Base-by-base conservation (phyloP, 2,888 invertebrate species). In the Flabesymbios commensalis region DNA sequence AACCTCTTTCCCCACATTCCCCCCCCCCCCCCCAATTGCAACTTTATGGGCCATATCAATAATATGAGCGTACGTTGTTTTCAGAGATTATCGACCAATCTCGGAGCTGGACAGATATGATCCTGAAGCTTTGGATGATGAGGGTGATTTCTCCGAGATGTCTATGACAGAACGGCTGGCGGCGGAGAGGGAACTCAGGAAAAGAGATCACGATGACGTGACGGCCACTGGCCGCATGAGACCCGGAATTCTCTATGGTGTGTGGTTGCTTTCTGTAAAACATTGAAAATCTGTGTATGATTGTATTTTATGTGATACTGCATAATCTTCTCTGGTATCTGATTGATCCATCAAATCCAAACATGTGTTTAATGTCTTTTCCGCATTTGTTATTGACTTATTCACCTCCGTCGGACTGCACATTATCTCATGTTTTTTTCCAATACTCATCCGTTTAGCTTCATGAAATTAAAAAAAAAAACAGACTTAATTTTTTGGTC, bases 61-160 rank as follows among this genome's bases (percentile, higher is more conserved):
- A 36, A 14, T 36, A 10, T 36, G 39, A 36, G 10, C 39, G 45
- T 7, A 7, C 45, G 7, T 19, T 24, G 7, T 41, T 24, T 24
- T 49, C 61, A 94, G 94, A 69, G 99, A 99, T 84, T 99, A 99
- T 83, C 94, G 94, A 2, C 89, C 93, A 1, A 94, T 97, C 88
- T 94, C 98, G 39, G 94, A 90, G 36, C 84, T 99, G 77, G 99
- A 99, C 85, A 88, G 88, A 29, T 99, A 97, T 78, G 98, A 98
- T 81, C 87, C 87, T 0, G 89, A 90, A 63, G 88, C 89, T 69
- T 81, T 98, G 72, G 97, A 97, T 78, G 90, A 92, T 66, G 94
- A 92, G 10, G 94, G 91, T 3, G 79, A 81, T 76, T 92, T 92
- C 61, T 80, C 81, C 53, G 89, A 90, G 48, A 85, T 99, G 83